Conservation (phyloP, 2,888 invertebrate species). For the Pomacea canaliculata region DNA sequence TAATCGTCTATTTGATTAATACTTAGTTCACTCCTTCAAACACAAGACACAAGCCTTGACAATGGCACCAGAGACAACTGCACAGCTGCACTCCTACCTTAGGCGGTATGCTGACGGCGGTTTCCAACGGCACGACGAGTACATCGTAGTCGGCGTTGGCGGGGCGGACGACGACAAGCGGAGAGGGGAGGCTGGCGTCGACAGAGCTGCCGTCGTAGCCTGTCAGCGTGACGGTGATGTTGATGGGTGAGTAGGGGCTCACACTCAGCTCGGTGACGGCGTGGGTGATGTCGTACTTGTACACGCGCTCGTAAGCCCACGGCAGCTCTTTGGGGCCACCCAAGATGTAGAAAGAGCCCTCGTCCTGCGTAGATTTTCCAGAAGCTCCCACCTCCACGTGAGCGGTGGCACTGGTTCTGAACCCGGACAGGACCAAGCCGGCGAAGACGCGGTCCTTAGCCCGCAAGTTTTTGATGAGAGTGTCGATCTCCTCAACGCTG, state of each 20-base stretch:
- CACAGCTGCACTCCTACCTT: slow-evolving; percentile 10
- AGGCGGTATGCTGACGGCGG: slow-evolving; percentile 2
- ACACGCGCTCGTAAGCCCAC: slow-evolving; percentile 40
- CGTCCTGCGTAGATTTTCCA: not conserved
- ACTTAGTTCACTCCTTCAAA: too few species aligned
- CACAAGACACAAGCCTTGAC: too few species aligned
- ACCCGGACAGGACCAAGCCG: slow-evolving; percentile 34
- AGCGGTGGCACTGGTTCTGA: slow-evolving; percentile 18
- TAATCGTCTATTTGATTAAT: too few species aligned
- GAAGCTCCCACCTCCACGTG: not conserved
- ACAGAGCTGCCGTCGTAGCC: slow-evolving; percentile 31
- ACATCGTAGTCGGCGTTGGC: slow-evolving; percentile 15
- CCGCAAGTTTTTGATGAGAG: slow-evolving; percentile 27
- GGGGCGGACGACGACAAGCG: slow-evolving; percentile 25
- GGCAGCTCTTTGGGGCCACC: slow-evolving; percentile 38
- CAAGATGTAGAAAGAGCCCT: slow-evolving; percentile 36
- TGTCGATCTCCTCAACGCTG: slow-evolving; percentile 29
- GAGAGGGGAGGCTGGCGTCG: slow-evolving; percentile 17
- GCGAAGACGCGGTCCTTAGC: slow-evolving; percentile 31
- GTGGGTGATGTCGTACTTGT: slow-evolving; percentile 38
- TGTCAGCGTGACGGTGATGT: slow-evolving; percentile 23
- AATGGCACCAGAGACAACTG: too few species aligned
- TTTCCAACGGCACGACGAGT: slow-evolving; percentile 10
- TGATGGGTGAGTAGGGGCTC: slow-evolving; percentile 20
- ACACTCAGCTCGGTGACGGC: slow-evolving; percentile 30